phyloP scores from a whole-genome alignment of 2,888 invertebrate genomes.

The Cryptosula pallasiana region DNA sequence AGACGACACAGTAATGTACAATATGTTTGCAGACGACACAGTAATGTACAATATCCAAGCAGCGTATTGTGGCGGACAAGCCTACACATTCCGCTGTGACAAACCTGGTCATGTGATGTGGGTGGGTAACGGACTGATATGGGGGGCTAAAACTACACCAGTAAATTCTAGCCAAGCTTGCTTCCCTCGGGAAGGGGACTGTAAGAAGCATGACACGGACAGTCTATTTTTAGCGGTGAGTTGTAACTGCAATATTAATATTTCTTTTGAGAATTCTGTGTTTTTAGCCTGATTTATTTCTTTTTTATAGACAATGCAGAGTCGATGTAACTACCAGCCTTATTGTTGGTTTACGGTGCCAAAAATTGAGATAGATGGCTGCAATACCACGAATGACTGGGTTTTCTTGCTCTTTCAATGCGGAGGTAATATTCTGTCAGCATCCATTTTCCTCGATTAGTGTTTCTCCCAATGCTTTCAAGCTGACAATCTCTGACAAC shows the following conservation, averaged over 20 bases:
- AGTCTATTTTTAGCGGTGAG: background rate
- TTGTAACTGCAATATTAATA: background rate
- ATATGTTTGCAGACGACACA: slow-evolving; percentile 1
- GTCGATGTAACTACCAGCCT: background rate
- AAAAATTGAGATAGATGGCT: background rate
- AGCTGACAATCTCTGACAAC: no score
- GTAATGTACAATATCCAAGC: slow-evolving; percentile 14
- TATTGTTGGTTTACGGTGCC: slow-evolving; percentile 9
- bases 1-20: no score
- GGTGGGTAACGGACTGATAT: slow-evolving; percentile 1
- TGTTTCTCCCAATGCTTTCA: no score
- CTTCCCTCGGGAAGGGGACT: background rate
- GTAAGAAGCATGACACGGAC: background rate
- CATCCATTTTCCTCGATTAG: no score
- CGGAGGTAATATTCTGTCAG: background rate
- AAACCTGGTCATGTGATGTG: background rate
- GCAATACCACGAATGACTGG: background rate
- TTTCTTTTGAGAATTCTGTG: background rate
- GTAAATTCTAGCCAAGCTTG: background rate
- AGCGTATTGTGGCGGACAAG: background rate
- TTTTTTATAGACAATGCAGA: background rate
- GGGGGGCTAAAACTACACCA: background rate
- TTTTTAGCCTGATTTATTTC: background rate
- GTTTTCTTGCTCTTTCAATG: slow-evolving; percentile 7
- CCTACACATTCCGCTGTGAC: background rate